phyloP scores from a whole-genome alignment of 2,797 vertebrate genomes.

The Thalassophryne amazonica region DNA sequence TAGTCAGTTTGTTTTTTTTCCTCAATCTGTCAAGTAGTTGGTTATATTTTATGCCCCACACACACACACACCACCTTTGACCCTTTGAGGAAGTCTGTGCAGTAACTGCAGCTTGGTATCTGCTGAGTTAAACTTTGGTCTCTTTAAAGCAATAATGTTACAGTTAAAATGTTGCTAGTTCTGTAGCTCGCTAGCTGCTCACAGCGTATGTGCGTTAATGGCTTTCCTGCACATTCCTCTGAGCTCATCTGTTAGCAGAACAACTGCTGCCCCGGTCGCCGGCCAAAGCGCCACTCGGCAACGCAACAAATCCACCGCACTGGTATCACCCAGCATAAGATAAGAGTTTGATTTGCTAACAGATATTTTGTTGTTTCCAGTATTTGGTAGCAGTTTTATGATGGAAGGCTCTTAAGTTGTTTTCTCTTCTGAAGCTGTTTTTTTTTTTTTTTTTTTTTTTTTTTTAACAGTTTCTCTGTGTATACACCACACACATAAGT shows the following conservation, averaged over 20 bases:
- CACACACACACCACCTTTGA: conserved; percentile 59
- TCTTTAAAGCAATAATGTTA: conserved; percentile 26
- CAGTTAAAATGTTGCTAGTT: conserved; percentile 14
- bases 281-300: not conserved
- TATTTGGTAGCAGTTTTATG: not conserved
- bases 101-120: conserved; percentile 5
- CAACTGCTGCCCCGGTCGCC: not conserved
- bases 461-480: not conserved
- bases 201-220: conserved; percentile 35
- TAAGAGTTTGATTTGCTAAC: conserved; percentile 20
- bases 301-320: conserved; percentile 14
- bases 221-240: conserved; percentile 71
- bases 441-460: not conserved
- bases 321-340: conserved; percentile 16
- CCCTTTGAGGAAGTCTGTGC: conserved; percentile 52
- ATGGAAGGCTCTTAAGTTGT: too few relatives aligned
- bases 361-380: not conserved
- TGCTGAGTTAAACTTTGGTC: conserved; percentile 51
- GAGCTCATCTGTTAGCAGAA: conserved; percentile 11
- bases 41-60: conserved; percentile 5
- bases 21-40: conserved; percentile 30
- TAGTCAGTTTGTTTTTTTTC: conserved; percentile 13
- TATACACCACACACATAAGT: conserved; percentile 3
- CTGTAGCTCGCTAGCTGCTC: not conserved
- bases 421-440: too few relatives aligned